Percentiles rank a stretch among this genome's conserved stretches.
These are phyloP conservation scores for Dryadula phaetusa DNA, from an alignment of 2,888 invertebrate species.

Conservation along the genomic window DNA sequence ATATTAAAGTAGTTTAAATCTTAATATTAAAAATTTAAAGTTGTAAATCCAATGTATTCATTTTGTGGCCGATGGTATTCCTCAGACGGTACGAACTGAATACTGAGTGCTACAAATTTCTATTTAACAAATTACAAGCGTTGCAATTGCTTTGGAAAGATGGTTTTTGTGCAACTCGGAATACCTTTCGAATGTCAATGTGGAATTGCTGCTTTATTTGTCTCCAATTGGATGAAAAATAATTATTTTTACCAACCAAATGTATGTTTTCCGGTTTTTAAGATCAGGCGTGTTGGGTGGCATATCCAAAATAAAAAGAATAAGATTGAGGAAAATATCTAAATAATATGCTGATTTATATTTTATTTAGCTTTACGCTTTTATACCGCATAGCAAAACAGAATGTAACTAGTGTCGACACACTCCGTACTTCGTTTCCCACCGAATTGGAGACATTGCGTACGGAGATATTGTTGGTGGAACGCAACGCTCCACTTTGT, in stretches of 20 bases:
- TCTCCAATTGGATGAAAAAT: background rate
- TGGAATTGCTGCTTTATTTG: slow-evolving; percentile 1
- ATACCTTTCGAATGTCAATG: slow-evolving; percentile 30
- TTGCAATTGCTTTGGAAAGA: slow-evolving; percentile 32
- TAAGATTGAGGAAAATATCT: no score
- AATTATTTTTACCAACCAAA: background rate
- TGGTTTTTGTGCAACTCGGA: slow-evolving; percentile 30
- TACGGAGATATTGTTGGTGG: no score
- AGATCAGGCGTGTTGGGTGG: no score
- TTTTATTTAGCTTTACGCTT: no score
- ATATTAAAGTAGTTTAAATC: slow-evolving; percentile 12
- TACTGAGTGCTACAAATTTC: slow-evolving; percentile 37
- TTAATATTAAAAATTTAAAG: slow-evolving; percentile 12
- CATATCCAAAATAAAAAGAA: no score
- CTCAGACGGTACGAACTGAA: slow-evolving; percentile 31
- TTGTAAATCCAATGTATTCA: slow-evolving; percentile 15
- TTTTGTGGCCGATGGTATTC: slow-evolving; percentile 23
- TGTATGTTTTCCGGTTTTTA: no score
- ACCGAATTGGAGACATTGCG: no score
- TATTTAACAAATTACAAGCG: slow-evolving; percentile 37
- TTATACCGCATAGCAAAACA: no score
- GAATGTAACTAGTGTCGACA: no score
- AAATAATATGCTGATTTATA: no score
- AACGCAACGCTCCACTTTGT: no score
- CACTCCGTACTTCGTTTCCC: no score